Evolutionary conservation across 2,113 vertebrate species (phyloP).

Genomic region (Seriola aureovittata): DNA sequence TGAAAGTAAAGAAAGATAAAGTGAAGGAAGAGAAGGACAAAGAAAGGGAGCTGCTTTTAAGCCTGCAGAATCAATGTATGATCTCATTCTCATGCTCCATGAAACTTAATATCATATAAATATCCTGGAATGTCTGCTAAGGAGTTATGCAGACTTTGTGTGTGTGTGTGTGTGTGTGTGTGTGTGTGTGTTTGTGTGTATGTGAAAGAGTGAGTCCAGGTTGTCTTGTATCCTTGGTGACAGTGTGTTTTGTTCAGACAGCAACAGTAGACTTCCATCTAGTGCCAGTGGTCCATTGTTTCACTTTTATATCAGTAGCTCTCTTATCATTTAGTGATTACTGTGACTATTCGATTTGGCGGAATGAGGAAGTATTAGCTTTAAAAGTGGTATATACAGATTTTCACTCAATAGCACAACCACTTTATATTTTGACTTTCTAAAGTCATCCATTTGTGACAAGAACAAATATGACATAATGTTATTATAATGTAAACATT

Average conservation of each 20-base stretch:
- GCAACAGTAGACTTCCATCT: conserved; percentile 34
- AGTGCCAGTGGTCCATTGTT: background rate
- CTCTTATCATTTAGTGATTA: conserved; percentile 15
- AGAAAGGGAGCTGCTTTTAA: conserved; percentile 28
- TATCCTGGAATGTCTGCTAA: conserved; percentile 74
- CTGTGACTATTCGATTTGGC: background rate
- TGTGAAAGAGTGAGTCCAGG: conserved; percentile 33
- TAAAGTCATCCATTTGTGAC: too few relatives aligned
- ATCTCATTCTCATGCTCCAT: conserved; percentile 71
- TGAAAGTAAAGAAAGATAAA: conserved; percentile 27
- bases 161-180: conserved; percentile 21
- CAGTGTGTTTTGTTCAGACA: conserved; percentile 60
- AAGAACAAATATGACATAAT: too few relatives aligned
- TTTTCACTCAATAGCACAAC: background rate
- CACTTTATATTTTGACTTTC: background rate
- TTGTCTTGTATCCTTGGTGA: conserved; percentile 65
- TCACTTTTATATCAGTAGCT: background rate
- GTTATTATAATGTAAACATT: background rate
- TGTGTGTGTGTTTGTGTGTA: conserved; percentile 13
- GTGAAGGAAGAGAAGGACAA: conserved; percentile 29
- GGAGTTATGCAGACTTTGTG: conserved; percentile 55
- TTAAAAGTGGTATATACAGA: background rate
- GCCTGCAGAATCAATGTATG: conserved; percentile 71
- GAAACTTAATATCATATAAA: conserved; percentile 79
- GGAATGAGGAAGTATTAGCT: background rate